Evolutionary conservation across 2,888 invertebrate species (phyloP), one percentile per base, ranked within the genome.

Genomic region (Callyntrura sp.): DNA sequence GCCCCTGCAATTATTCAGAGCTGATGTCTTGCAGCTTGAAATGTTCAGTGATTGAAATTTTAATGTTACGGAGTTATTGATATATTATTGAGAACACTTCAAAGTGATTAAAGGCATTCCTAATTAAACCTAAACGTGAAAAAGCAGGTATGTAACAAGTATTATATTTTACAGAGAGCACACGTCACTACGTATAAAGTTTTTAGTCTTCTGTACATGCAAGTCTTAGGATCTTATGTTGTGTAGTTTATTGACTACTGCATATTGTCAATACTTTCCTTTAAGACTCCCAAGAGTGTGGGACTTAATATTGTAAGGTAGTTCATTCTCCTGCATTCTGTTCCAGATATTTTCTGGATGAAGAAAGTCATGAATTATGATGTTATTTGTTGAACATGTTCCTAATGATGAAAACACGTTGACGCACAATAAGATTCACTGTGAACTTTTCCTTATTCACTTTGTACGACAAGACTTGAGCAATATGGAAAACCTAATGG

Each of bases 341-440:
- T 17, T 73, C 70, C 70, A 73, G 45, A 23, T 35, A 35, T 73
- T 73, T 45, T 11, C 68, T 28, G n/a, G n/a, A n/a, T 35, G 17
- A 68, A 68, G n/a, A 28, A n/a, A 28, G 65, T 65, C 43, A 48
- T 73, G 70, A 73, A 20, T 73, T 65, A 28, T 28, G 62, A 65
- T 28, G 62, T 65, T 28, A 14, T 6, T 65, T 28, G 3, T 65
- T 5, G 35, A 35, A 35, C 35, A 35, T 35, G 48, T 48, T 48
- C 11, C 70, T 73, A 20, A 14, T 23, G 14, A 6, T 25, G 9
- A 62, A 8, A 0, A 17, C 8, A 17, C 68, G 35, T 17, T 70
- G 45, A 1, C 70, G 45, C 23, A 73, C 43, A 9, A 28, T 12
- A 73, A 12, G n/a, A n/a, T 51, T 43, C 8, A 9, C 68, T n/a